Percentiles rank a stretch among this genome's conserved stretches.
Evolutionary conservation across 2,888 invertebrate genomes (phyloP).

Genomic region (Microctonus brassicae): DNA sequence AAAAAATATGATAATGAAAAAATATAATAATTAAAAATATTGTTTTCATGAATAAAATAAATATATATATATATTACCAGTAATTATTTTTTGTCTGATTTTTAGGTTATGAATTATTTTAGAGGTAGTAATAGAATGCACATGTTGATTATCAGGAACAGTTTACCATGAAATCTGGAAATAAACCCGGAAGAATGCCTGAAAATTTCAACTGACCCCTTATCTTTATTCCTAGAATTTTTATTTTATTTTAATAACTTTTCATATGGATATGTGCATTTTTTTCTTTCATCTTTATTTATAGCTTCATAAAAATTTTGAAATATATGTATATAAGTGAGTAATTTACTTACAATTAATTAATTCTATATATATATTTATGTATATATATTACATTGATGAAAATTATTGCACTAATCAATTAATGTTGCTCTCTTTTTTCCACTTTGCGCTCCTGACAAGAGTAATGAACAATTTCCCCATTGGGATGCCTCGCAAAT

Average conservation of each 20-base stretch:
- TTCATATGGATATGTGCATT: neutral
- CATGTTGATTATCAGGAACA: neutral
- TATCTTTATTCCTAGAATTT: neutral
- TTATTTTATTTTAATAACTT: neutral
- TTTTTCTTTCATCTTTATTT: slow-evolving; percentile 16
- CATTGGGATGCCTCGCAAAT: slow-evolving; percentile 92
- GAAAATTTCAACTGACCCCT: slow-evolving; percentile 18
- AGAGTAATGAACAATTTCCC: slow-evolving; percentile 92
- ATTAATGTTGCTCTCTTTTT: slow-evolving; percentile 29
- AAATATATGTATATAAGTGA: neutral
- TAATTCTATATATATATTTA: too few species aligned
- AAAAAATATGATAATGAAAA: neutral
- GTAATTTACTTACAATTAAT: slow-evolving; percentile 6
- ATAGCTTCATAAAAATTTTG: slow-evolving; percentile 8
- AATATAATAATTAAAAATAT: neutral
- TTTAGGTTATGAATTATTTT: neutral
- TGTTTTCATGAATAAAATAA: too few species aligned
- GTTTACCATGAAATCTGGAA: slow-evolving; percentile 23
- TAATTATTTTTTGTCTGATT: neutral
- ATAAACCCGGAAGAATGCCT: slow-evolving; percentile 26
- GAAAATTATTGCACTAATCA: neutral
- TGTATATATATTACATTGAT: slow-evolving; percentile 22
- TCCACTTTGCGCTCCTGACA: slow-evolving; percentile 77
- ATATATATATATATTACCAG: too few species aligned
- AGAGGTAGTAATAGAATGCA: too few species aligned